Conservation (phyloP, 2,797 vertebrate species). For the Lepilemur septentrionalis region DNA sequence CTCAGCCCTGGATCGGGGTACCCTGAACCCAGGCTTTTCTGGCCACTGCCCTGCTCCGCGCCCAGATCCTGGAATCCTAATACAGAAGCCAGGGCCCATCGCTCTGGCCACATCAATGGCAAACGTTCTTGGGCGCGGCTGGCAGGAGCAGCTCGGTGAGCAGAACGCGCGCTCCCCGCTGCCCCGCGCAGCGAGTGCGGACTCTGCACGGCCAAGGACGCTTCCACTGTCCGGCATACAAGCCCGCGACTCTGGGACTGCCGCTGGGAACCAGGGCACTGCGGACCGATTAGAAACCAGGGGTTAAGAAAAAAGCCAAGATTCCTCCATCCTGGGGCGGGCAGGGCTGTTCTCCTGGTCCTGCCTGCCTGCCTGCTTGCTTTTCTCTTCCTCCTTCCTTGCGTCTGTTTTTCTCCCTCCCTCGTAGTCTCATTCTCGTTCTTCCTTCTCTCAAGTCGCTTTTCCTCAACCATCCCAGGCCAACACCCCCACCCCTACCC, state of each 20-base stretch:
- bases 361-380: background rate
- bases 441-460: background rate
- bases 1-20: background rate
- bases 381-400: background rate
- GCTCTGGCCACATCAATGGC: background rate
- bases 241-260: background rate
- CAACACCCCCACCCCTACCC: background rate
- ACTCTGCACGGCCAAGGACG: background rate
- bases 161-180: background rate
- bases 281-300: background rate
- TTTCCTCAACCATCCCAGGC: background rate
- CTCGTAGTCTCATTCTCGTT: background rate
- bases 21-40: background rate
- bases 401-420: background rate
- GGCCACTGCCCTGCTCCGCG: background rate
- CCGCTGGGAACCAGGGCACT: background rate
- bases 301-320: background rate
- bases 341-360: background rate
- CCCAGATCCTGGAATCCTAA: background rate
- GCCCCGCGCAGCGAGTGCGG: background rate
- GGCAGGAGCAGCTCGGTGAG: background rate
- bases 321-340: background rate
- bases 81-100: background rate
- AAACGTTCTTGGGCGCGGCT: background rate
- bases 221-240: background rate